These are phyloP conservation scores for Troilus luridus DNA, from an alignment of 2,888 invertebrate species.

Conservation along the genomic window DNA sequence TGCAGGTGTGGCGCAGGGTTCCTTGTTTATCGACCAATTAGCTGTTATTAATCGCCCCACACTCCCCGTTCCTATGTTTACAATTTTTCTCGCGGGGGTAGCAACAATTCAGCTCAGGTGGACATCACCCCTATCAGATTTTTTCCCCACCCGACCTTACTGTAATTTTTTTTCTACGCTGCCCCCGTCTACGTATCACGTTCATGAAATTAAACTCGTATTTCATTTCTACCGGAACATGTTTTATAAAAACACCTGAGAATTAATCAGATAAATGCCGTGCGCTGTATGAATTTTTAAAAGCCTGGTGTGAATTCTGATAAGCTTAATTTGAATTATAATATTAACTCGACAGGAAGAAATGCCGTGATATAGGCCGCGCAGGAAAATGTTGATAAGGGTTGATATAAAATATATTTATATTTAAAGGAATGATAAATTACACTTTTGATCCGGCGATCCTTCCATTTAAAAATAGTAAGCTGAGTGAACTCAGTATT, in stretches of 20 bases:
- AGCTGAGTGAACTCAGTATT: too few species aligned
- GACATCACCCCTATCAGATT: conserved; percentile 33
- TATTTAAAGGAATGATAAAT: background rate
- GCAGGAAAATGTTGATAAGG: background rate
- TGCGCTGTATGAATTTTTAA: conserved; percentile 31
- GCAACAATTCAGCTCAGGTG: conserved; percentile 52
- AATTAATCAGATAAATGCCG: conserved; percentile 40
- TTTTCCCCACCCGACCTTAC: background rate
- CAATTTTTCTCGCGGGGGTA: conserved; percentile 47
- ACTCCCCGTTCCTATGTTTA: conserved; percentile 40
- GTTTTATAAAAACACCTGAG: conserved; percentile 37
- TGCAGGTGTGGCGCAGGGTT: conserved; percentile 35
- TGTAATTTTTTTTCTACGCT: conserved; percentile 23
- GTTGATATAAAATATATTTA: background rate
- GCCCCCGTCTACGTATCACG: conserved; percentile 28
- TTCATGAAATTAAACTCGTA: conserved; percentile 44
- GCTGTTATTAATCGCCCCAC: conserved; percentile 52
- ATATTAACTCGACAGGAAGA: conserved; percentile 9
- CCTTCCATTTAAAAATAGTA: background rate
- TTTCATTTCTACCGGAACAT: conserved; percentile 41
- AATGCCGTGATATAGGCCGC: background rate
- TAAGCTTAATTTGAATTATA: conserved; percentile 37
- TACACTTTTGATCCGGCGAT: background rate
- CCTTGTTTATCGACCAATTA: conserved; percentile 56
- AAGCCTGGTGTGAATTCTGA: conserved; percentile 36